Evolutionary conservation across 53 echinoderm and acorn worm species (phyloP).

Genomic region (Paelopatides confundens): DNA sequence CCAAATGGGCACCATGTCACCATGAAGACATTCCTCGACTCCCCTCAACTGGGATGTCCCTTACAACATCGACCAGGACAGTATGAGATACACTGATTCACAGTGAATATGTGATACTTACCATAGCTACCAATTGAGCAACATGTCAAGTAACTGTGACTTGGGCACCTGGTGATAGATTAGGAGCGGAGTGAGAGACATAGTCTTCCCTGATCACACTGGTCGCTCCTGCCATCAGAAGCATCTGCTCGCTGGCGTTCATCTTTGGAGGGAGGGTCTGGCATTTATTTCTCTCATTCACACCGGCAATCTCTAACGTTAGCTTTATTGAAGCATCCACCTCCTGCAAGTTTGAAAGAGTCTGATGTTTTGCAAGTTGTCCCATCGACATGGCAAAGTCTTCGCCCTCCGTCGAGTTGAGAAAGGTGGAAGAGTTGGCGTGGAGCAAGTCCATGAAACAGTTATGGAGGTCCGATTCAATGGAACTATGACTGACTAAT

Average conservation of each 20-base stretch:
- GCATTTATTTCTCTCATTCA: constrained; percentile 86
- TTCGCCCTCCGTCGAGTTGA: constrained; percentile 39
- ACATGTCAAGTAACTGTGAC: constrained; percentile 46
- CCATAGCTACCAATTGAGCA: too few species aligned
- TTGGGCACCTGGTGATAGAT: constrained; percentile 90
- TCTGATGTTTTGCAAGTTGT: constrained; percentile 91
- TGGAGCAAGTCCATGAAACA: constrained; percentile 67
- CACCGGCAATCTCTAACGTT: constrained; percentile 61
- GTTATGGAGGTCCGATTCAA: constrained; percentile 93
- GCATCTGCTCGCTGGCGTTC: constrained; percentile 96
- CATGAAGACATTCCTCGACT: not conserved
- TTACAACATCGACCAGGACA: not conserved
- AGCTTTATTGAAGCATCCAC: constrained; percentile 61
- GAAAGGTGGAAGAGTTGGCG: constrained; percentile 68
- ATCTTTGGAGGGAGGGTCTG: constrained; percentile 97
- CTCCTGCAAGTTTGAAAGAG: constrained; percentile 85
- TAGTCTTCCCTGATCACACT: constrained; percentile 79
- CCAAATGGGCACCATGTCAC: constrained; percentile 2
- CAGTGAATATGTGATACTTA: too few species aligned
- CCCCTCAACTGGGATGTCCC: too few species aligned
- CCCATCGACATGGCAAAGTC: constrained; percentile 60
- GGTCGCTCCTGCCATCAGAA: constrained; percentile 73
- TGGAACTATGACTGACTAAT: constrained; percentile 93
- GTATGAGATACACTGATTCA: not conserved
- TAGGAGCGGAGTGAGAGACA: constrained; percentile 95